These are phyloP conservation scores for Syritta pipiens DNA, from an alignment of 2,888 invertebrate genomes.

Conservation along the genomic window DNA sequence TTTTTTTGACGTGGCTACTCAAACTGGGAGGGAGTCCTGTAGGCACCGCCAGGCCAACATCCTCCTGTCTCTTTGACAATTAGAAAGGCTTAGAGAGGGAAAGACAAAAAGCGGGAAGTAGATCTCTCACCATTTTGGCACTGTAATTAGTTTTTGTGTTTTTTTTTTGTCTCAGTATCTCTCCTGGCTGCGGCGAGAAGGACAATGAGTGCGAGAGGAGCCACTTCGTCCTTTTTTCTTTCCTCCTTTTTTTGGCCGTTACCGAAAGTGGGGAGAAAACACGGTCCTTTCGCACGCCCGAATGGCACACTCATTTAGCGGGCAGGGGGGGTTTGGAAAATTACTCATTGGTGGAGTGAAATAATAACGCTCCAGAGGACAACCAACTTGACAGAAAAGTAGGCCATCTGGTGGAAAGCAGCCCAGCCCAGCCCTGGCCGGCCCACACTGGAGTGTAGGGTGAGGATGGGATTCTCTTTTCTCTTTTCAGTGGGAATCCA, in stretches of 20 bases:
- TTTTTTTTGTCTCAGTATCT: slow-evolving; percentile 26
- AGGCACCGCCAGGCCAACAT: slow-evolving; percentile 52
- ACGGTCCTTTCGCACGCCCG: slow-evolving; percentile 52
- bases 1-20: slow-evolving; percentile 38
- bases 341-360: slow-evolving; percentile 62
- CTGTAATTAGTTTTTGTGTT: slow-evolving; percentile 62
- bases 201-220: slow-evolving; percentile 37
- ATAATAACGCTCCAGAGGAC: slow-evolving; percentile 63
- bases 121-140: slow-evolving; percentile 62
- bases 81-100: slow-evolving; percentile 2
- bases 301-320: slow-evolving; percentile 39
- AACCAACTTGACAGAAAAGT: slow-evolving; percentile 66
- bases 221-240: slow-evolving; percentile 44
- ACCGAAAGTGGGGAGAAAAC: slow-evolving; percentile 41
- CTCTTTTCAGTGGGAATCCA: slow-evolving; percentile 48
- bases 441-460: too few species aligned
- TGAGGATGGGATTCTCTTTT: slow-evolving; percentile 29
- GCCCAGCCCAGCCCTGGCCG: background rate
- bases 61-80: slow-evolving; percentile 46
- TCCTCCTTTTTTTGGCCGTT: slow-evolving; percentile 13
- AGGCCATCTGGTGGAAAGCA: slow-evolving; percentile 59
- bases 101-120: slow-evolving; percentile 30
- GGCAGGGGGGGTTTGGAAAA: slow-evolving; percentile 16
- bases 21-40: slow-evolving; percentile 53
- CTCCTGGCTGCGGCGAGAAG: slow-evolving; percentile 7